Conservation (phyloP, 2,888 invertebrate genomes). For the Hypena proboscidalis region DNA sequence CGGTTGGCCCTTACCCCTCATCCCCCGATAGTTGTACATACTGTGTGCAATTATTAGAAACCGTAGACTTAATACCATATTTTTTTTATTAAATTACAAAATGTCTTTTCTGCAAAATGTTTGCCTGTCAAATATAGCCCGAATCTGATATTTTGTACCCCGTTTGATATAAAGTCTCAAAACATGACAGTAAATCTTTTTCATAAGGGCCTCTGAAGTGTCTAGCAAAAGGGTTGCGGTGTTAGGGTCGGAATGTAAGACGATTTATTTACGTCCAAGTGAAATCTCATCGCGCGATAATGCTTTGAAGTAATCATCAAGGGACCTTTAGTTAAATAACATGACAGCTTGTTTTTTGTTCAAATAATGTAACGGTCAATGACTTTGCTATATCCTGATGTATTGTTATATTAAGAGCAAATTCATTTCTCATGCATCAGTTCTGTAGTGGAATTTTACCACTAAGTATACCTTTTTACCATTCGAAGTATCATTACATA, state of each 20-base stretch:
- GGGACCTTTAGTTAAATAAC: constrained; percentile 8
- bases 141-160: constrained; percentile 32
- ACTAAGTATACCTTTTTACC: too few species aligned
- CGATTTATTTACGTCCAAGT: constrained; percentile 15
- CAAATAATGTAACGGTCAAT: constrained; percentile 1
- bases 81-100: too few species aligned
- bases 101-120: too few species aligned
- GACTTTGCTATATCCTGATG: neutral
- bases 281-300: constrained; percentile 16
- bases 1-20: too few species aligned
- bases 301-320: constrained; percentile 19
- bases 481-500: too few species aligned
- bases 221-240: constrained; percentile 27
- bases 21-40: too few species aligned
- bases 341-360: constrained; percentile 4
- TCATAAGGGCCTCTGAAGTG: constrained; percentile 40
- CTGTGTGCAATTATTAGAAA: too few species aligned
- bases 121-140: too few species aligned
- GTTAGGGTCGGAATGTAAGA: constrained; percentile 21
- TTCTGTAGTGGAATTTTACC: too few species aligned
- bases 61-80: too few species aligned
- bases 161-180: constrained; percentile 53
- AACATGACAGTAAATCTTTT: constrained; percentile 45
- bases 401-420: neutral
- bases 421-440: neutral